phyloP scores from a whole-genome alignment of 2,113 vertebrate genomes.

The Budorcas taxicolor region DNA sequence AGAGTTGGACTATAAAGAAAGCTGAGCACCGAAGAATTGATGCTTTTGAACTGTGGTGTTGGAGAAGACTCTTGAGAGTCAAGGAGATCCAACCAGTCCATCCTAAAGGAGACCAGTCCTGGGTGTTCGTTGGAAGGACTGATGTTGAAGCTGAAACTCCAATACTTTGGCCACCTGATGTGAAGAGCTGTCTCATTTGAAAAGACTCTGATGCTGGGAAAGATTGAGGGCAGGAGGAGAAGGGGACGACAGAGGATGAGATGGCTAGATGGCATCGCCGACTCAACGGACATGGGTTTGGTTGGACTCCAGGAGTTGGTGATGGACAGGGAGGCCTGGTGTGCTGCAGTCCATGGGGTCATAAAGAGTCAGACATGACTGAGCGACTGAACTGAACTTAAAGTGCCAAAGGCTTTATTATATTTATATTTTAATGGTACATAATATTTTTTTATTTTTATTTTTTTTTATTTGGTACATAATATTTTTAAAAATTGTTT shows the following conservation, averaged over 20 bases:
- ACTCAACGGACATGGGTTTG: neutral
- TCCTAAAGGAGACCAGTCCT: neutral
- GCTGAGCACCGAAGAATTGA: accelerated
- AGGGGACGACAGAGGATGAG: neutral
- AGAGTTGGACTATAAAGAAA: neutral
- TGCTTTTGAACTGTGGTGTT: neutral
- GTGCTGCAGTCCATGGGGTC: neutral
- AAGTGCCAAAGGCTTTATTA: neutral
- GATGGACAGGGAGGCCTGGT: neutral
- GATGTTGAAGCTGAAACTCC: neutral
- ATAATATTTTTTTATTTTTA: neutral
- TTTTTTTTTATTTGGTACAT: no score
- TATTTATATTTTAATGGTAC: neutral
- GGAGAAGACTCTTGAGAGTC: neutral
- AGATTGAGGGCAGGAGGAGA: neutral
- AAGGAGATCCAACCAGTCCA: neutral
- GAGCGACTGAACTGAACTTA: neutral
- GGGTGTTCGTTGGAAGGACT: neutral
- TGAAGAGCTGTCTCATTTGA: accelerated
- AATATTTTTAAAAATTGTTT: neutral
- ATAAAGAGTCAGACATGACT: neutral
- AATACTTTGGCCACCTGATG: neutral
- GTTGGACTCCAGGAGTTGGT: accelerated
- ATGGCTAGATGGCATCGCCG: neutral
- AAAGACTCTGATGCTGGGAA: neutral